A percentile compares a stretch with the other conserved stretches of the same genome.
Conservation (phyloP, 92 coral and sea anemone species). For the Nematostella vectensis region DNA sequence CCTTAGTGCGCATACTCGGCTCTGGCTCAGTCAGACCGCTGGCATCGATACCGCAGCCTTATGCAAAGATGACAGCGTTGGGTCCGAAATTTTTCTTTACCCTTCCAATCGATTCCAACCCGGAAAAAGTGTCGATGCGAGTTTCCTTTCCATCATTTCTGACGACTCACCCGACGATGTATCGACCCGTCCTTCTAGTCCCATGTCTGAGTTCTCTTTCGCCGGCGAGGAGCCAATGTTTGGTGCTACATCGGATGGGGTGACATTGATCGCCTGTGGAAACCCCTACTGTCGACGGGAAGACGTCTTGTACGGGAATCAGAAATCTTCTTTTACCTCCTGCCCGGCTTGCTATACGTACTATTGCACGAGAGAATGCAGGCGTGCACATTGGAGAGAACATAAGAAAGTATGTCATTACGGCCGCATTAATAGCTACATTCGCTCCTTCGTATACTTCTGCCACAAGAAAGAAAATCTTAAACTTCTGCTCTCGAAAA, state of each 20-base stretch:
- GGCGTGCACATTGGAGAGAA: constrained; percentile 90
- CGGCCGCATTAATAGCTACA: constrained; percentile 93
- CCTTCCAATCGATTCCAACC: constrained; percentile 76
- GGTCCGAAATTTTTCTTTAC: constrained; percentile 48
- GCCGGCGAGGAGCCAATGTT: constrained; percentile 65
- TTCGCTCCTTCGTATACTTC: constrained; percentile 77
- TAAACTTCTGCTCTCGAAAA: constrained; percentile 71
- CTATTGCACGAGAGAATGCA: constrained; percentile 81
- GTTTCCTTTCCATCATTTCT: constrained; percentile 50
- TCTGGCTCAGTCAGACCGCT: constrained; percentile 78
- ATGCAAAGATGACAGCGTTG: constrained; percentile 26
- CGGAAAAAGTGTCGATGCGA: constrained; percentile 51
- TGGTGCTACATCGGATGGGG: constrained; percentile 36
- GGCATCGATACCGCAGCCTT: constrained; percentile 69
- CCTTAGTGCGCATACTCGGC: constrained; percentile 66
- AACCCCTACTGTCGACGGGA: constrained; percentile 62
- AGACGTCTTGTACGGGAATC: constrained; percentile 60
- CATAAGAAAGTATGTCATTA: constrained; percentile 93
- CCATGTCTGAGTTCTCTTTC: constrained; percentile 86
- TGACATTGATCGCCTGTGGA: constrained; percentile 59
- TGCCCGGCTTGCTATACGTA: constrained; percentile 95
- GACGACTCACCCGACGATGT: constrained; percentile 54
- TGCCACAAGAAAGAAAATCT: constrained; percentile 81
- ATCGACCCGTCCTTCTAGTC: constrained; percentile 73
- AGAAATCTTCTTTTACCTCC: constrained; percentile 86